Percentiles rank a stretch among this genome's conserved stretches.
Conservation (phyloP, 1,140 invertebrate species). For the Temnothorax curvispinosus region DNA sequence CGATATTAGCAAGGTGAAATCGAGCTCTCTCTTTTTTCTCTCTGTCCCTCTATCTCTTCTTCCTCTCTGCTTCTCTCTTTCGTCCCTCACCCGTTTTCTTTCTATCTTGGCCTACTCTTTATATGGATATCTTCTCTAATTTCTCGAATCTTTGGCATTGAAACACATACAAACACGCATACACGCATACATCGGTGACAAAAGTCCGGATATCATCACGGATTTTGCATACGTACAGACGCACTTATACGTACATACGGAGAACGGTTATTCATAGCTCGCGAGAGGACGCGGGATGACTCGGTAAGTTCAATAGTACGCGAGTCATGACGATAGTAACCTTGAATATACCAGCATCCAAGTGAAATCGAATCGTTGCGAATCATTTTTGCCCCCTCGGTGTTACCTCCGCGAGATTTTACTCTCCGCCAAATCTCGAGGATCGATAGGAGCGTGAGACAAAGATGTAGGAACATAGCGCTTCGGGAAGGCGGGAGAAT, state of each 20-base stretch:
- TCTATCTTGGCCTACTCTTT: neutral
- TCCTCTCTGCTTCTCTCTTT: neutral
- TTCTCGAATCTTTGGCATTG: neutral
- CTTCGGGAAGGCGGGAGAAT: neutral
- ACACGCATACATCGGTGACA: neutral
- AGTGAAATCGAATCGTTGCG: constrained; percentile 67
- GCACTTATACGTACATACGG: neutral
- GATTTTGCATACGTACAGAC: neutral
- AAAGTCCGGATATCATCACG: neutral
- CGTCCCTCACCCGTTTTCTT: neutral
- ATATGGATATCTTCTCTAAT: neutral
- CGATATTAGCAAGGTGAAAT: constrained; percentile 74
- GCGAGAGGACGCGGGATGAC: constrained; percentile 26
- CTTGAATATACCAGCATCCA: constrained; percentile 37
- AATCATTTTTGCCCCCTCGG: constrained; percentile 32
- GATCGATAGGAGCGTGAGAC: constrained; percentile 56
- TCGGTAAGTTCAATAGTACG: constrained; percentile 32
- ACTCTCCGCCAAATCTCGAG: neutral
- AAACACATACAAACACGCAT: neutral
- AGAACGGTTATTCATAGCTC: neutral
- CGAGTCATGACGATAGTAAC: constrained; percentile 29
- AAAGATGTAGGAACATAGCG: constrained; percentile 1
- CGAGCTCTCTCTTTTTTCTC: constrained; percentile 67
- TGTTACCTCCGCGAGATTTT: constrained; percentile 27
- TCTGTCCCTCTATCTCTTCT: constrained; percentile 18